phyloP scores from a whole-genome alignment of 2,113 vertebrate genomes.

The Malurus cyaneus region DNA sequence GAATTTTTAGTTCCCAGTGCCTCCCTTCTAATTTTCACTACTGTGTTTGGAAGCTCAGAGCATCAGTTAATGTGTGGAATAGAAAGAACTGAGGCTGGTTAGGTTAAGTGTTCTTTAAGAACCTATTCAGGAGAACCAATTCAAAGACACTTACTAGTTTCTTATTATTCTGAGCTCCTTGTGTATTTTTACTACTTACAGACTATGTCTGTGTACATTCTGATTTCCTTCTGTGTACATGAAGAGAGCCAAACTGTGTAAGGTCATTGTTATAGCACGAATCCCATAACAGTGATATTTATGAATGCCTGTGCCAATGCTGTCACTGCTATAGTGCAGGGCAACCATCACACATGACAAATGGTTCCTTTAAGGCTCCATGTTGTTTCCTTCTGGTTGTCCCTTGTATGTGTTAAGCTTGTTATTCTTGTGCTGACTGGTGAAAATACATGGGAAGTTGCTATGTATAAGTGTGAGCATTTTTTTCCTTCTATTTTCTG shows the following conservation, averaged over 20 bases:
- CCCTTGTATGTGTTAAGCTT: background rate
- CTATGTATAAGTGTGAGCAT: background rate
- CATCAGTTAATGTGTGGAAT: background rate
- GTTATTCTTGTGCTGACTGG: background rate
- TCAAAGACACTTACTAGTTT: background rate
- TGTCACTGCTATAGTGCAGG: background rate
- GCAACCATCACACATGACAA: background rate
- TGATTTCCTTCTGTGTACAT: background rate
- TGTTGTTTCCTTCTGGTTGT: background rate
- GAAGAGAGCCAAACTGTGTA: background rate
- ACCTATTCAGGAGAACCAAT: background rate
- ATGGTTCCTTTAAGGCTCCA: background rate
- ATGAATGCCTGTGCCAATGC: background rate
- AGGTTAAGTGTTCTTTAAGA: background rate
- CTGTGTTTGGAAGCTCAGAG: background rate
- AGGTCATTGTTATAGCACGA: fast-evolving
- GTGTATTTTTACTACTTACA: background rate
- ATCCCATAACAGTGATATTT: background rate
- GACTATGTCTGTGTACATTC: background rate
- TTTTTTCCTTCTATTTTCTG: background rate
- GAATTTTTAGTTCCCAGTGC: background rate
- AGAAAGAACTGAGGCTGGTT: background rate
- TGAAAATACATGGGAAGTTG: background rate
- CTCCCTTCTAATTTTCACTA: background rate
- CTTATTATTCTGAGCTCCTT: background rate